phyloP scores from a whole-genome alignment of 2,113 vertebrate species.

The Craseonycteris thonglongyai region DNA sequence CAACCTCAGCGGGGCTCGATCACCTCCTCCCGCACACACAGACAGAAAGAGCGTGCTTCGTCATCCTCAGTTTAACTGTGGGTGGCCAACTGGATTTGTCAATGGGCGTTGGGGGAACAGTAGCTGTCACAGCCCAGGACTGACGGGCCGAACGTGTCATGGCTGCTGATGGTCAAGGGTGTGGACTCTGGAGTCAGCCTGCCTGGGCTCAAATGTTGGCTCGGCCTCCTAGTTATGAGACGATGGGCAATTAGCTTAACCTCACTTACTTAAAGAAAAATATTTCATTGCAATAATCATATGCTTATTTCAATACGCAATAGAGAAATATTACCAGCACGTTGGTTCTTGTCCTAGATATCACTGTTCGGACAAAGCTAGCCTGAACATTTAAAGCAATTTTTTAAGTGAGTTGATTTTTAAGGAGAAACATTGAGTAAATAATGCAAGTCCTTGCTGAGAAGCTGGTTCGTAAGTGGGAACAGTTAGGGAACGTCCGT shows the following conservation, averaged over 20 bases:
- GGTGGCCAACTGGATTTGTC: neutral
- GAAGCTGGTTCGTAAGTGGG: neutral
- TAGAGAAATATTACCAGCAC: neutral
- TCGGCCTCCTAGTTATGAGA: neutral
- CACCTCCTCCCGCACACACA: neutral
- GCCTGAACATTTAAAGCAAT: neutral
- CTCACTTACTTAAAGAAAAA: neutral
- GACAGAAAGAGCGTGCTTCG: neutral
- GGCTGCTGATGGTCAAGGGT: neutral
- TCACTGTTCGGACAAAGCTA: neutral
- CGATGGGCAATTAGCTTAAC: neutral
- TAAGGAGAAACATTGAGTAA: neutral
- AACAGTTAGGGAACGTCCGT: neutral
- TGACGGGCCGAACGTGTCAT: neutral
- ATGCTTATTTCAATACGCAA: neutral
- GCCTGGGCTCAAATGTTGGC: neutral
- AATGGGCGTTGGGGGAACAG: neutral
- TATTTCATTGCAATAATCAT: neutral
- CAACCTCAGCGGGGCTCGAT: neutral
- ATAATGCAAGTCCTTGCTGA: neutral
- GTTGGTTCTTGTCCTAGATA: neutral
- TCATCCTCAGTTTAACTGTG: neutral
- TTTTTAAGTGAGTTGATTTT: neutral
- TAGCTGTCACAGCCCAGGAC: neutral
- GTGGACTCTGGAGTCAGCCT: neutral